Conservation (phyloP, 2,888 invertebrate genomes). For the Hoplodrina ambigua region DNA sequence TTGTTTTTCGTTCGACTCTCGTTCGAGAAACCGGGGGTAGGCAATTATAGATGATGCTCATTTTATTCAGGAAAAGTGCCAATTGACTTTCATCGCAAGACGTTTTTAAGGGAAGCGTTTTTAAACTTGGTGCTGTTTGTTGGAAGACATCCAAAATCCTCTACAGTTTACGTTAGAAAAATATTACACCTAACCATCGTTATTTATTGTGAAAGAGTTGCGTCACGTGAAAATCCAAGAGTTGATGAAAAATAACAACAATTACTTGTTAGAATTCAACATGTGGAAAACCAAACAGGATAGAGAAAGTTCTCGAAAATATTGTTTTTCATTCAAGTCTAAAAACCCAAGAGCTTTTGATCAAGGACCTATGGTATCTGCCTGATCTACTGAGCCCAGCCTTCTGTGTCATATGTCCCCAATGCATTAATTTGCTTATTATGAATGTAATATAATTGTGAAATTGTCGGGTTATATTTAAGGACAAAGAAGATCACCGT, state of each 20-base stretch:
- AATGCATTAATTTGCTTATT: conserved; percentile 25
- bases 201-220: background rate
- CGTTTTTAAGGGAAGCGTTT: background rate
- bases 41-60: background rate
- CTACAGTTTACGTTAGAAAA: conserved; percentile 6
- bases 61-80: conserved; percentile 2
- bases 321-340: background rate
- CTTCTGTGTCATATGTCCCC: background rate
- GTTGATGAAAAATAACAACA: background rate
- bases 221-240: conserved; percentile 21
- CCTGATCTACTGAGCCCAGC: background rate
- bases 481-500: conserved; percentile 32
- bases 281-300: background rate
- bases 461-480: conserved; percentile 36
- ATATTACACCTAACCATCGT: background rate
- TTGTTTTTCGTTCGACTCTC: background rate
- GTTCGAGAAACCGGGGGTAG: background rate
- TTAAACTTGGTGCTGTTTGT: conserved; percentile 1
- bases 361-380: background rate
- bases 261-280: background rate
- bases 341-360: background rate
- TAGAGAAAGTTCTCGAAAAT: conserved; percentile 5
- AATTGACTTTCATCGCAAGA: conserved; percentile 27
- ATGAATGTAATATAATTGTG: too few relatives aligned
- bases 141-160: conserved; percentile 39